These are phyloP conservation scores for Penaeus monodon DNA, from an alignment of 2,888 invertebrate genomes.

Conservation along the genomic window DNA sequence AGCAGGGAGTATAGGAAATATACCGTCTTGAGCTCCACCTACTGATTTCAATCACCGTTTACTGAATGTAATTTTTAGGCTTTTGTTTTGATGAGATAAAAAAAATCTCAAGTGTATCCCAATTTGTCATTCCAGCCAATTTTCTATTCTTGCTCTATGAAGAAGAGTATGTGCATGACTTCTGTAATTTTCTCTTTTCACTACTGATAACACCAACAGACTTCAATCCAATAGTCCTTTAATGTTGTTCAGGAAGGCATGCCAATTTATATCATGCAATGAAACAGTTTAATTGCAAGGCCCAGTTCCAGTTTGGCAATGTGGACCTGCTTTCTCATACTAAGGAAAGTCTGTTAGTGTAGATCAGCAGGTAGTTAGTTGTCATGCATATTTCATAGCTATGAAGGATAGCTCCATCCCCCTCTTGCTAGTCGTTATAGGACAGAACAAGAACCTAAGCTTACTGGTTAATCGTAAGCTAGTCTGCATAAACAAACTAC, in stretches of 20 bases:
- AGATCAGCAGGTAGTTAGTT: constrained; percentile 25
- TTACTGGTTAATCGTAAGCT: constrained; percentile 3
- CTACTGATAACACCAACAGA: constrained; percentile 27
- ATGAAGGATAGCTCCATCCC: constrained; percentile 10
- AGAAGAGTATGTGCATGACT: constrained; percentile 17
- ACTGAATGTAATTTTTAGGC: too few species aligned
- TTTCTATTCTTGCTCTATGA: too few species aligned
- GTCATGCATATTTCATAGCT: constrained; percentile 17
- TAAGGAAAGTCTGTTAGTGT: constrained; percentile 26
- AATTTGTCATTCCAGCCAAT: too few species aligned
- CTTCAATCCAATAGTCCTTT: background rate
- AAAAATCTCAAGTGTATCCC: too few species aligned
- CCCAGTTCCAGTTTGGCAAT: background rate
- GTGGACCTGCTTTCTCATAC: background rate
- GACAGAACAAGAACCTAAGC: constrained; percentile 7
- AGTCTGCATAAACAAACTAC: constrained; percentile 25
- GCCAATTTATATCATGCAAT: constrained; percentile 20
- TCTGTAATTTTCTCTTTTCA: background rate
- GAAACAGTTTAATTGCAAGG: background rate
- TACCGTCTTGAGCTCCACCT: too few species aligned
- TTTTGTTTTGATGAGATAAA: too few species aligned
- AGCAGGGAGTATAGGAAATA: too few species aligned
- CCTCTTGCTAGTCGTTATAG: background rate
- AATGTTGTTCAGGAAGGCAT: constrained; percentile 14
- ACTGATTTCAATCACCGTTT: too few species aligned